These are phyloP conservation scores for Molanna angustata DNA, from an alignment of 2,888 invertebrate species.

Conservation along the genomic window DNA sequence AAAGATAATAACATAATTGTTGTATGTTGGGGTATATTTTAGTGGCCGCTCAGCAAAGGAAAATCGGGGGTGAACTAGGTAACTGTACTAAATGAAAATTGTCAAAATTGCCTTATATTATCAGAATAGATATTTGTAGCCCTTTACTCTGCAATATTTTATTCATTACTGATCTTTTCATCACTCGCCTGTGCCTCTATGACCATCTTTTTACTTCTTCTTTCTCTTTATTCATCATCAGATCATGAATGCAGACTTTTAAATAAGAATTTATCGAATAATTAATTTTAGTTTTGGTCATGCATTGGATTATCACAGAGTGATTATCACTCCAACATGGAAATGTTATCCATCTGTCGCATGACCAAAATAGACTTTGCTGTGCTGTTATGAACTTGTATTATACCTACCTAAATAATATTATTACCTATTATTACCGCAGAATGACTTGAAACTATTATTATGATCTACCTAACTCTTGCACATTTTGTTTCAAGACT, in stretches of 20 bases:
- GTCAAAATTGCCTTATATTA: slow-evolving; percentile 35
- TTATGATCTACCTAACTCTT: slow-evolving; percentile 25
- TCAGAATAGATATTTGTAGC: slow-evolving; percentile 32
- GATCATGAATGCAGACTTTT: slow-evolving; percentile 31
- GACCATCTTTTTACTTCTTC: slow-evolving; percentile 34
- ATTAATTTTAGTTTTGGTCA: slow-evolving; percentile 25
- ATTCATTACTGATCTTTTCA: slow-evolving; percentile 34
- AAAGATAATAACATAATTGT: slow-evolving; percentile 21
- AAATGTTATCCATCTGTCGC: slow-evolving; percentile 22
- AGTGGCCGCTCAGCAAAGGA: slow-evolving; percentile 71
- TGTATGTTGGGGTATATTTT: slow-evolving; percentile 40
- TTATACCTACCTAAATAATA: slow-evolving; percentile 12
- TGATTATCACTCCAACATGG: slow-evolving; percentile 20
- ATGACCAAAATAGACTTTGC: slow-evolving; percentile 31
- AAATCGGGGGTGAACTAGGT: slow-evolving; percentile 69
- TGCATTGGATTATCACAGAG: slow-evolving; percentile 20
- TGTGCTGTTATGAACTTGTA: slow-evolving; percentile 30
- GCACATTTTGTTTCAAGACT: slow-evolving; percentile 32
- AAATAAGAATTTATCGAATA: slow-evolving; percentile 5
- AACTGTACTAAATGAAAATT: slow-evolving; percentile 59
- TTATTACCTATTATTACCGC: too few species aligned
- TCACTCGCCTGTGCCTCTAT: slow-evolving; percentile 35
- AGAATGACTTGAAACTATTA: slow-evolving; percentile 31
- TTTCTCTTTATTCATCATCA: slow-evolving; percentile 32
- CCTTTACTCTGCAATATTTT: slow-evolving; percentile 33